A percentile compares a stretch with the other conserved stretches of the same genome.
These are phyloP conservation scores for Hippocampus guttulatus DNA, from an alignment of 2,113 vertebrate genomes.

Conservation along the genomic window DNA sequence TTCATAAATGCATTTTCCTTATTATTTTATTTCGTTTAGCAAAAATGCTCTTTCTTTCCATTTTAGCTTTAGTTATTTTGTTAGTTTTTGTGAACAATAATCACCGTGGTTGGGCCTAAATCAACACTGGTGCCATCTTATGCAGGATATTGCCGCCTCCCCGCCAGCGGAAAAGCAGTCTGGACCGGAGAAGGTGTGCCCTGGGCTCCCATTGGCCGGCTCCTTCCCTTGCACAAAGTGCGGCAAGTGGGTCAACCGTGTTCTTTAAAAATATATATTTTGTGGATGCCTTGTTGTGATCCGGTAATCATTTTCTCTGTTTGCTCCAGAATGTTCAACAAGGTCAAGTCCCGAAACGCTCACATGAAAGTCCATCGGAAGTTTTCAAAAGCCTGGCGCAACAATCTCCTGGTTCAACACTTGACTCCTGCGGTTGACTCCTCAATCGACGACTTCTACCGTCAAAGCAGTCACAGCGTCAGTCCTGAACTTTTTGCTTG, in stretches of 20 bases:
- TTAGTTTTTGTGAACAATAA: too few species aligned
- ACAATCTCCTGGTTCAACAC: constrained; percentile 58
- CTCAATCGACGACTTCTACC: neutral
- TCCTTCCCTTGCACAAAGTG: constrained; percentile 79
- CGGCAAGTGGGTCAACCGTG: constrained; percentile 73
- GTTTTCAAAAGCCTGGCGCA: constrained; percentile 67
- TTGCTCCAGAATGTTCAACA: constrained; percentile 73
- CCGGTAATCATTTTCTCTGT: constrained; percentile 13
- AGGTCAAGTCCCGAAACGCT: constrained; percentile 79
- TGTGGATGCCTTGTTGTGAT: constrained; percentile 5
- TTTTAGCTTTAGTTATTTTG: too few species aligned
- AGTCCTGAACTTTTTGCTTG: constrained; percentile 10
- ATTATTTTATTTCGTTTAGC: too few species aligned
- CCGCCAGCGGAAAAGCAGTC: constrained; percentile 44
- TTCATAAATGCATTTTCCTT: too few species aligned
- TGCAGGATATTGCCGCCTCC: constrained; percentile 42
- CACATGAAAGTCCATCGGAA: constrained; percentile 83
- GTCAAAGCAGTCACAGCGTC: neutral
- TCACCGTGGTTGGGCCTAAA: too few species aligned
- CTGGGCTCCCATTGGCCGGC: constrained; percentile 57
- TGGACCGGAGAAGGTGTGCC: constrained; percentile 39
- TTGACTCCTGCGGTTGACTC: neutral
- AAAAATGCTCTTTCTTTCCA: too few species aligned
- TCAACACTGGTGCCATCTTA: neutral
- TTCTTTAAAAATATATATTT: neutral